phyloP scores from a whole-genome alignment of 2,888 invertebrate genomes.

The Chaetogeoica ovagalla region DNA sequence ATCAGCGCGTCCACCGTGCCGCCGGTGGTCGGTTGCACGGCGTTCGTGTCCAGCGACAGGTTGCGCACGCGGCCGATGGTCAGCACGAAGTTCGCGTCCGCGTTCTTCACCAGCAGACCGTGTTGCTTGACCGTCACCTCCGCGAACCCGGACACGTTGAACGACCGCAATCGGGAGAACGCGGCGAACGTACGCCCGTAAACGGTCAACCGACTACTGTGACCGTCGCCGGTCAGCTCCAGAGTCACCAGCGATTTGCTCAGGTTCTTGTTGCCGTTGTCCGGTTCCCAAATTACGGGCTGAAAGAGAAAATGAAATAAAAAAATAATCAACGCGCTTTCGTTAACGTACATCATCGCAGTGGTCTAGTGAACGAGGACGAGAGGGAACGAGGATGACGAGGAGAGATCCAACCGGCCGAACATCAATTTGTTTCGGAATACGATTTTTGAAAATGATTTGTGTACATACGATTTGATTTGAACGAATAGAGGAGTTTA shows the following conservation, averaged over 20 bases:
- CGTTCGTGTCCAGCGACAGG: slow-evolving; percentile 8
- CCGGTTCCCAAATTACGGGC: background rate
- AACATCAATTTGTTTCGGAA: too few species aligned
- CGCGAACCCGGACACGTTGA: slow-evolving; percentile 19
- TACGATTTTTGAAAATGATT: too few species aligned
- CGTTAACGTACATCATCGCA: too few species aligned
- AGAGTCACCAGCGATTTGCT: background rate
- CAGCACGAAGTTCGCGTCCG: background rate
- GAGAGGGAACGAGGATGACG: too few species aligned
- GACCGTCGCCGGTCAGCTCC: slow-evolving; percentile 10
- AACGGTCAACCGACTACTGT: background rate
- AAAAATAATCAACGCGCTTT: too few species aligned
- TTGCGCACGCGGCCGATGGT: background rate
- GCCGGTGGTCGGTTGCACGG: background rate
- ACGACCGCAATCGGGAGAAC: background rate
- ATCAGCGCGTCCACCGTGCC: slow-evolving; percentile 22
- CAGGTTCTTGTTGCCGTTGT: slow-evolving; percentile 4
- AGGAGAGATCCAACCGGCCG: too few species aligned
- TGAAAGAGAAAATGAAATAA: too few species aligned
- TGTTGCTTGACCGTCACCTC: background rate
- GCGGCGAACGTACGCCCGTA: background rate
- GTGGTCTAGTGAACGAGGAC: too few species aligned
- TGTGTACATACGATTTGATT: too few species aligned
- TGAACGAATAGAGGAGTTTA: too few species aligned
- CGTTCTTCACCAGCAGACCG: slow-evolving; percentile 1